Conservation (phyloP, 2,888 invertebrate species). For the Eilema caniola region DNA sequence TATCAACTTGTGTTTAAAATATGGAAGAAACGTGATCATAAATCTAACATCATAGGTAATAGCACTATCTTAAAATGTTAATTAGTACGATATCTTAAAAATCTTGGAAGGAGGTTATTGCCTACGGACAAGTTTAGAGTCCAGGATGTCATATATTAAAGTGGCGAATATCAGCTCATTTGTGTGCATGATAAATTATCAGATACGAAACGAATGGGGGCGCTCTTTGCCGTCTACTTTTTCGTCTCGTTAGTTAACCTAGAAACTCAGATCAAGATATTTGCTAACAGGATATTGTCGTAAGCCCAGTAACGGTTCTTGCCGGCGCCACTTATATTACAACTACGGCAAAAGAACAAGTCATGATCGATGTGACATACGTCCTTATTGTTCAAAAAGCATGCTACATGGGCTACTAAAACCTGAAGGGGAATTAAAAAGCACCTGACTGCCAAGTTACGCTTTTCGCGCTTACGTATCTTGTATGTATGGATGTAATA, state of each 20-base stretch:
- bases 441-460: too few species aligned
- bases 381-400: slow-evolving; percentile 29
- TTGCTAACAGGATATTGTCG: slow-evolving; percentile 54
- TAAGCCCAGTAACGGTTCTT: slow-evolving; percentile 50
- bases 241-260: slow-evolving; percentile 53
- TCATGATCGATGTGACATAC: slow-evolving; percentile 25
- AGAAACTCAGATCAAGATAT: slow-evolving; percentile 53
- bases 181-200: slow-evolving; percentile 34
- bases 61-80: neutral
- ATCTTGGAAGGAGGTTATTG: slow-evolving; percentile 14
- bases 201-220: slow-evolving; percentile 32
- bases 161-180: slow-evolving; percentile 22
- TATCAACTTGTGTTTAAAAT: neutral
- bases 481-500: too few species aligned
- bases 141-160: slow-evolving; percentile 30
- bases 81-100: slow-evolving; percentile 1
- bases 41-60: neutral
- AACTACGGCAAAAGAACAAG: slow-evolving; percentile 31
- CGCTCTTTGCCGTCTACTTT: slow-evolving; percentile 36
- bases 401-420: neutral
- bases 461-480: too few species aligned
- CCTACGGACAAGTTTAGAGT: slow-evolving; percentile 11
- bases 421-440: neutral
- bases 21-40: neutral
- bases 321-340: slow-evolving; percentile 34